A percentile compares a stretch with the other conserved stretches of the same genome.
phyloP scores from a whole-genome alignment of 1,140 invertebrate genomes.

The Ceratosolen solmsi region DNA sequence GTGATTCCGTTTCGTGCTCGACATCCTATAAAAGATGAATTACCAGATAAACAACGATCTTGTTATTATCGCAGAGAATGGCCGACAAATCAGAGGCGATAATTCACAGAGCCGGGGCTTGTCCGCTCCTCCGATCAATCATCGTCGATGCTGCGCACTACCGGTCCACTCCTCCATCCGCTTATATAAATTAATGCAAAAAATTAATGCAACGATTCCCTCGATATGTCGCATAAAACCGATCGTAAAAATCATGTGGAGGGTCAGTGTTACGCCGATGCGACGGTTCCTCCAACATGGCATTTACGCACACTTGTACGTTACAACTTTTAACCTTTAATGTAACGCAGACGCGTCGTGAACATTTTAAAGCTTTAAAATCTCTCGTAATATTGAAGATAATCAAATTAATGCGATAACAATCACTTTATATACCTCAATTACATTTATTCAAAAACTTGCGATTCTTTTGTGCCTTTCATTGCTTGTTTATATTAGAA shows the following conservation, averaged over 20 bases:
- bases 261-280: neutral
- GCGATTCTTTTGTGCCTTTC: too few relatives aligned
- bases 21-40: conserved; percentile 36
- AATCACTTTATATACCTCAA: too few relatives aligned
- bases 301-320: too few relatives aligned
- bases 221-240: neutral
- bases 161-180: neutral
- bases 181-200: conserved; percentile 27
- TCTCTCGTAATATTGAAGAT: too few relatives aligned
- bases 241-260: conserved; percentile 17
- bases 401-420: too few relatives aligned
- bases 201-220: conserved; percentile 21
- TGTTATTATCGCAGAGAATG: conserved; percentile 7
- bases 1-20: neutral
- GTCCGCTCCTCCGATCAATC: conserved; percentile 31
- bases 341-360: too few relatives aligned
- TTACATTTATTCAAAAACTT: too few relatives aligned
- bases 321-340: too few relatives aligned
- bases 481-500: too few relatives aligned
- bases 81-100: conserved; percentile 33
- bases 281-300: neutral
- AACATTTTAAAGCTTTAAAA: too few relatives aligned
- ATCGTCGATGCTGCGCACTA: conserved; percentile 6
- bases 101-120: conserved; percentile 1
- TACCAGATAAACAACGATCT: conserved; percentile 15